These are phyloP conservation scores for Desmophyllum pertusum DNA, from an alignment of 92 coral and sea anemone genomes.

Conservation along the genomic window DNA sequence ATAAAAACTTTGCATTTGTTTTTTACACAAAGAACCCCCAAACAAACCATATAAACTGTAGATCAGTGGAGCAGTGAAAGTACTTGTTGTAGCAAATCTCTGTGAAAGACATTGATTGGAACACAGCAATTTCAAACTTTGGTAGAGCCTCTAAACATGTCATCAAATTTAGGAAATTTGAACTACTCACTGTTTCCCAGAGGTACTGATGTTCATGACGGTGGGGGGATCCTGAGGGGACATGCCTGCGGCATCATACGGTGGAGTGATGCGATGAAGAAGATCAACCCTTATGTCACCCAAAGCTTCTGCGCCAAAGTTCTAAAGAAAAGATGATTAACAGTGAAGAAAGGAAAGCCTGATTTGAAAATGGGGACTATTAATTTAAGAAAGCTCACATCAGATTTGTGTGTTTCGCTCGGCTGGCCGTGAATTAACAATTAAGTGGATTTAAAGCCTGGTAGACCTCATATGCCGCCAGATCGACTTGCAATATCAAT, in stretches of 20 bases:
- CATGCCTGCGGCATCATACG: slow-evolving; percentile 70
- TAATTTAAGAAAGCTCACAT: not conserved
- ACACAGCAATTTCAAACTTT: not conserved
- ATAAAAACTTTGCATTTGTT: not conserved
- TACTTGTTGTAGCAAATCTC: too few species aligned
- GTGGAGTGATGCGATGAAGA: slow-evolving; percentile 88
- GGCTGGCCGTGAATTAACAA: too few species aligned
- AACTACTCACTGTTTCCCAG: slow-evolving; percentile 43
- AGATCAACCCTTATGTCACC: slow-evolving; percentile 91
- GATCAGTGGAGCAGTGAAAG: not conserved
- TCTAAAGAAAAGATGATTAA: slow-evolving; percentile 52
- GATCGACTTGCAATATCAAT: too few species aligned
- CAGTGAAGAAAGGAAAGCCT: not conserved
- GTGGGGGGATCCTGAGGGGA: slow-evolving; percentile 86
- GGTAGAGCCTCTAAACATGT: not conserved
- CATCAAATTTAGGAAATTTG: too few species aligned
- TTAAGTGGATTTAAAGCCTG: too few species aligned
- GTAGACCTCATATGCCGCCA: too few species aligned
- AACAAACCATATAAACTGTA: not conserved
- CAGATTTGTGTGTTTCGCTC: too few species aligned
- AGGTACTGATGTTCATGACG: slow-evolving; percentile 66
- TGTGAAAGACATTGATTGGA: not conserved
- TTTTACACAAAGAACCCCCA: not conserved
- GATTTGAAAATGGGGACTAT: not conserved
- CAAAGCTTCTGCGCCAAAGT: slow-evolving; percentile 82